Percentiles rank a stretch among this genome's conserved stretches.
Evolutionary conservation across 92 coral and sea anemone genomes (phyloP).

Genomic region (Epizoanthus fatuus): DNA sequence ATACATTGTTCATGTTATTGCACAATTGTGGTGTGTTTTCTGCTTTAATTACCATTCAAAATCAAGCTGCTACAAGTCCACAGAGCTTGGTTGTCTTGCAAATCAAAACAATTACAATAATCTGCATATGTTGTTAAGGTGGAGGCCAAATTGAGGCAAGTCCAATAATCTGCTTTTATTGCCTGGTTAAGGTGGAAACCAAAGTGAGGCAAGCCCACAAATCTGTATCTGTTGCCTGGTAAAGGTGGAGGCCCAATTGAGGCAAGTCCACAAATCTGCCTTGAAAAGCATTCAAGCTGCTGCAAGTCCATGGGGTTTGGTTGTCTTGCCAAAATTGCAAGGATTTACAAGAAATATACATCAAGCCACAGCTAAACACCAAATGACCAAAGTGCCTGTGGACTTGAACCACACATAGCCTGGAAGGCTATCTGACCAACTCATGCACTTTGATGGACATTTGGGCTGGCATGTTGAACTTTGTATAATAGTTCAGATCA

Average conservation of each 20-base stretch:
- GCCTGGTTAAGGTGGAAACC: no score
- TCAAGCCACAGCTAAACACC: neutral
- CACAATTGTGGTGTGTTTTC: no score
- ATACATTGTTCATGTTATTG: no score
- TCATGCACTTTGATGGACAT: neutral
- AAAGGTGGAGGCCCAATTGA: neutral
- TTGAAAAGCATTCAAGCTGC: neutral
- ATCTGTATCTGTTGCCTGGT: neutral
- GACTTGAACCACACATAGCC: constrained; percentile 2
- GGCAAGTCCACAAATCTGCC: neutral
- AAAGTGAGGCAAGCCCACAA: neutral
- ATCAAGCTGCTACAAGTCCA: no score
- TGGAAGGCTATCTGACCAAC: neutral
- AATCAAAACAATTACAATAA: neutral
- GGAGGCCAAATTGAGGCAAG: neutral
- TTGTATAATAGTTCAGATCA: neutral
- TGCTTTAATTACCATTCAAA: no score
- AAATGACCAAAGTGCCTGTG: neutral
- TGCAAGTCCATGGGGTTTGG: neutral
- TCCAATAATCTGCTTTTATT: neutral
- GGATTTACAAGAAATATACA: neutral
- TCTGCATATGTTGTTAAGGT: neutral
- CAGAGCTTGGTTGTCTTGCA: neutral
- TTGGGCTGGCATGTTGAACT: neutral
- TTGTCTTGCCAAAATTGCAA: neutral